phyloP scores from a whole-genome alignment of 2,797 vertebrate species.

The Austrolebias charrua region DNA sequence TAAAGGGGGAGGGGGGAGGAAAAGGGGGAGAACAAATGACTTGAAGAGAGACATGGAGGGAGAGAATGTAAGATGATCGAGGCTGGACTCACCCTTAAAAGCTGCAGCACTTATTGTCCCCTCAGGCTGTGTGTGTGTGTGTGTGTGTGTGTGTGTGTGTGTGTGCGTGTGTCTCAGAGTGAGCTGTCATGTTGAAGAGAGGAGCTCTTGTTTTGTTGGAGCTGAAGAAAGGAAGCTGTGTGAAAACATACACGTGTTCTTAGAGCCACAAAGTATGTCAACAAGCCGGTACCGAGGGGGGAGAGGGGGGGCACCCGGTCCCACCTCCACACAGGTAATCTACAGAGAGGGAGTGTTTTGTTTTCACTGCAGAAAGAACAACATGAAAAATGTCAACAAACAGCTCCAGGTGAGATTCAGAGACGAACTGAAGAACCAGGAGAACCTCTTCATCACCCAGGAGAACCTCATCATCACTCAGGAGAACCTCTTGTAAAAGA shows the following conservation, averaged over 20 bases:
- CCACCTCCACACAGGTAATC: slow-evolving; percentile 36
- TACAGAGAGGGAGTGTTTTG: slow-evolving; percentile 50
- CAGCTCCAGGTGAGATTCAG: slow-evolving; percentile 10
- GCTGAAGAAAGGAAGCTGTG: slow-evolving; percentile 67
- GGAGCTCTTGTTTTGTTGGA: slow-evolving; percentile 74
- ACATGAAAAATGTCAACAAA: slow-evolving; percentile 58
- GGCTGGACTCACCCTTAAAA: slow-evolving; percentile 78
- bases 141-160: slow-evolving; percentile 37
- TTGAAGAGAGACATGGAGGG: slow-evolving; percentile 47
- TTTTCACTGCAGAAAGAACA: slow-evolving; percentile 41
- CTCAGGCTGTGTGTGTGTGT: slow-evolving; percentile 34
- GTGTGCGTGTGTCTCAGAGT: slow-evolving; percentile 41
- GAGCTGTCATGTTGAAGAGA: slow-evolving; percentile 72
- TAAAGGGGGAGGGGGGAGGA: slow-evolving; percentile 57
- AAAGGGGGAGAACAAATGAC: slow-evolving; percentile 52
- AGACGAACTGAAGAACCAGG: slow-evolving; percentile 15
- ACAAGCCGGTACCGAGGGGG: slow-evolving; percentile 45
- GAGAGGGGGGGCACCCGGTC: slow-evolving; percentile 19
- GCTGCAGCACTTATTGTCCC: slow-evolving; percentile 78
- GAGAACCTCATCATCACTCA: neutral
- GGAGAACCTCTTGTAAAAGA: no score
- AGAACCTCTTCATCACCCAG: neutral
- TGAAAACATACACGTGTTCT: slow-evolving; percentile 75
- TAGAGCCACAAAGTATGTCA: slow-evolving; percentile 71
- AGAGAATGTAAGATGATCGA: slow-evolving; percentile 74